Evolutionary conservation across 2,888 invertebrate genomes (phyloP).

Genomic region (Podabrus alpinus): DNA sequence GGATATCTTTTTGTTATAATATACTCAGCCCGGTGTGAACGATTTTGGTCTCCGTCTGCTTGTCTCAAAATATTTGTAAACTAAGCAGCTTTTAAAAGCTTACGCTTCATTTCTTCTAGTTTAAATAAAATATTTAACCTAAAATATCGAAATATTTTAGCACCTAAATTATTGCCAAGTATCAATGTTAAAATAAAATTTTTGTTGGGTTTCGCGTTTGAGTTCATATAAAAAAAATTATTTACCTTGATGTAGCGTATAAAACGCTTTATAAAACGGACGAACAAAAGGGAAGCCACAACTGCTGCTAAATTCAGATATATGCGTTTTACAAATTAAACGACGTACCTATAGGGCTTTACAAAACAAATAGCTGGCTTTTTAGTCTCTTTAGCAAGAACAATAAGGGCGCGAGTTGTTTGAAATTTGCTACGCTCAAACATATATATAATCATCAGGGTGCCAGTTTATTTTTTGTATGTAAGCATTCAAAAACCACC

Average conservation of each 20-base stretch:
- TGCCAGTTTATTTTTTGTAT: slow-evolving; percentile 17
- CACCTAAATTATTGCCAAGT: not conserved
- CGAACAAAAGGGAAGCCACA: slow-evolving; percentile 13
- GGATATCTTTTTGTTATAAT: slow-evolving; percentile 40
- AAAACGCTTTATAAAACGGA: not conserved
- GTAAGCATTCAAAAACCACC: slow-evolving; percentile 3
- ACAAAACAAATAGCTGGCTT: slow-evolving; percentile 15
- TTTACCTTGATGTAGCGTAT: not conserved
- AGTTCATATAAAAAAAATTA: not conserved
- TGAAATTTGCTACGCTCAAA: slow-evolving; percentile 3
- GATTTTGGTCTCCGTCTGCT: slow-evolving; percentile 28
- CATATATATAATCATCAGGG: slow-evolving; percentile 23
- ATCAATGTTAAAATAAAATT: not conserved
- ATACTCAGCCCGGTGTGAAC: slow-evolving; percentile 28
- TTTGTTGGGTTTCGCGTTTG: not conserved
- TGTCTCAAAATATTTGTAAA: slow-evolving; percentile 17
- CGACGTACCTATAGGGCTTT: slow-evolving; percentile 25
- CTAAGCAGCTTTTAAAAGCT: slow-evolving; percentile 28
- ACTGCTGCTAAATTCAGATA: slow-evolving; percentile 24
- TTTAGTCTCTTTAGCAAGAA: slow-evolving; percentile 7
- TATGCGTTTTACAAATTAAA: slow-evolving; percentile 29
- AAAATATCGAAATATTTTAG: not conserved
- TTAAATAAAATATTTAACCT: not conserved
- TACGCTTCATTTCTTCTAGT: slow-evolving; percentile 33
- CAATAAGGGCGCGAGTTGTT: slow-evolving; percentile 12